phyloP scores from a whole-genome alignment of 2,113 vertebrate genomes.

The Anguilla japonica region DNA sequence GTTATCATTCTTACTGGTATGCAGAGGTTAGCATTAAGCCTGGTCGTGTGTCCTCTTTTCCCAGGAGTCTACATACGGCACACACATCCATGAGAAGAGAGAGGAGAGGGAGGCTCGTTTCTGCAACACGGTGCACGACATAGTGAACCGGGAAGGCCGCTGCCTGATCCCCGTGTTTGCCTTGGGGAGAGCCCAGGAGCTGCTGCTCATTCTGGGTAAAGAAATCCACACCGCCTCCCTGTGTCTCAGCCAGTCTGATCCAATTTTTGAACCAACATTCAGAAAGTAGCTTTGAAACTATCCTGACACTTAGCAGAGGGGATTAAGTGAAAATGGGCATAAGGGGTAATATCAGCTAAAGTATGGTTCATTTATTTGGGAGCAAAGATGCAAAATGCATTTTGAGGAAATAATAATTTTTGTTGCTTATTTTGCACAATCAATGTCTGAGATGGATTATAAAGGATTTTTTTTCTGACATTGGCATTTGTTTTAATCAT shows the following conservation, averaged over 20 bases:
- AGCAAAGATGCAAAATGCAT: too few species aligned
- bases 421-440: neutral
- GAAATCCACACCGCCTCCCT: neutral
- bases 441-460: neutral
- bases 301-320: too few species aligned
- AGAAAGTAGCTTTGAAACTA: too few species aligned
- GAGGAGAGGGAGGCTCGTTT: slow-evolving; percentile 93
- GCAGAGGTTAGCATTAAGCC: neutral
- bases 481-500: neutral
- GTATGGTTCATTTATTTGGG: too few species aligned
- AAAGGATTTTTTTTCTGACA: neutral
- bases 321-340: too few species aligned
- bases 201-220: slow-evolving; percentile 90
- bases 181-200: slow-evolving; percentile 91
- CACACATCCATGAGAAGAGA: slow-evolving; percentile 95
- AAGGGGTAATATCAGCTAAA: too few species aligned
- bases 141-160: slow-evolving; percentile 91
- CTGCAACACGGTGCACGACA: slow-evolving; percentile 96
- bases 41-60: neutral
- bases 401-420: neutral
- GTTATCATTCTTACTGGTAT: too few species aligned
- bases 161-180: slow-evolving; percentile 96
- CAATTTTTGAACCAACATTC: too few species aligned
- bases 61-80: slow-evolving; percentile 94
- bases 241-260: neutral